Percentiles rank a stretch among this genome's conserved stretches.
Evolutionary conservation across 2,797 vertebrate genomes (phyloP).

Genomic region (Bryconaethiops microstoma): DNA sequence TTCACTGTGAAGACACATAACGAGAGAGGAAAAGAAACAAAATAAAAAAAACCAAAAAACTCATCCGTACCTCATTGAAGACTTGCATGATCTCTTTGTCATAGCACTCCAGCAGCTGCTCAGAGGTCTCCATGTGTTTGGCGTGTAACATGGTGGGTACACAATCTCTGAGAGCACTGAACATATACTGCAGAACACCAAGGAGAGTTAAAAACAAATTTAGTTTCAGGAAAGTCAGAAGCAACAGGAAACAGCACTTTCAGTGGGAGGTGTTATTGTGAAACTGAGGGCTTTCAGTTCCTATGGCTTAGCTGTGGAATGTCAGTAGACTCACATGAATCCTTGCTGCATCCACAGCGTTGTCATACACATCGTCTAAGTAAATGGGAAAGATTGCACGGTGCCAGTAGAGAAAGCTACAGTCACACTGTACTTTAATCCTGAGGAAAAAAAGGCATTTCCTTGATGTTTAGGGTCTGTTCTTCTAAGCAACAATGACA

Average conservation of each 20-base stretch:
- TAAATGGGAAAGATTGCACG: conserved; percentile 97
- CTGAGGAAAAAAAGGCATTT: conserved; percentile 68
- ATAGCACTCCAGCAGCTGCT: conserved; percentile 90
- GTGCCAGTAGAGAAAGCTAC: conserved; percentile 98
- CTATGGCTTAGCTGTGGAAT: neutral
- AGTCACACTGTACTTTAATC: conserved; percentile 90
- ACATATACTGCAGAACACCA: conserved; percentile 87
- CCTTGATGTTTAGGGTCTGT: neutral
- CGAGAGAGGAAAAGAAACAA: too few relatives aligned
- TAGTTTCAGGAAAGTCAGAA: neutral
- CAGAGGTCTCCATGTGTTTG: conserved; percentile 90
- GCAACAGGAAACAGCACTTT: neutral
- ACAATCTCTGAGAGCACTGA: conserved; percentile 92
- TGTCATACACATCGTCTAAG: conserved; percentile 95
- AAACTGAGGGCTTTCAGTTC: neutral
- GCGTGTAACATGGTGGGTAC: conserved; percentile 92
- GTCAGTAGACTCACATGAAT: conserved; percentile 84
- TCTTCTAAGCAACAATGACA: neutral
- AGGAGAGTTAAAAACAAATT: neutral
- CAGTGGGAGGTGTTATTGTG: neutral
- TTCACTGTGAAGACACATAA: too few relatives aligned
- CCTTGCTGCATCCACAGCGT: conserved; percentile 92
- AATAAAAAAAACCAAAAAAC: too few relatives aligned
- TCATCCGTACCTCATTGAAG: conserved; percentile 89
- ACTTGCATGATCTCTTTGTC: conserved; percentile 95